Base-by-base conservation (phyloP, 2,113 vertebrate species). In the Pachypanchax playfairii region DNA sequence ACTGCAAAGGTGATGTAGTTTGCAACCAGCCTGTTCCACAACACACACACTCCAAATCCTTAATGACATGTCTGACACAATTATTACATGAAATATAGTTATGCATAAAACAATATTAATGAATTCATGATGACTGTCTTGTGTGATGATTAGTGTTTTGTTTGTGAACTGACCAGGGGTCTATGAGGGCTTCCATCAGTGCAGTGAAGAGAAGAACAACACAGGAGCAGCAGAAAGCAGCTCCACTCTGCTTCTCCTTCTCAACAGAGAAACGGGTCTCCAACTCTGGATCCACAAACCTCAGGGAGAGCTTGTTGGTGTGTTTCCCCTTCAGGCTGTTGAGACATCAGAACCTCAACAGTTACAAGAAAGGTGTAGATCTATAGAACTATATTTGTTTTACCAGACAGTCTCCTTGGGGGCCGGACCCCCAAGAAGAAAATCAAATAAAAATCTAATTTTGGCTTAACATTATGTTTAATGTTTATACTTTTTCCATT, bases 211-310 rank as follows among this genome's bases (percentile, higher is more conserved):
- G 89, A 63, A 98, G 92, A 20, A 98, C 93, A 0, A 97, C 93
- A 0, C 96, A 98, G 65, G 95, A 96, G 76, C 96, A 98, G 90
- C 94, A 95, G 87, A 98, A 97, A 48, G 96, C 96, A 0, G 95
- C 96, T 0, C 96, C 96, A 0, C 96, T 98, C 90, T 98, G 96
- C 70, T 98, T 98, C 75, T 98, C 96, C 84, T 97, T 98, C 90
- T 98, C 96, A 77, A 97, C 94, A 0, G 96, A 98, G 90, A 95
- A 98, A 4, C 95, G 94, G 0, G 92, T 95, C 71, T 98, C 96
- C 91, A 98, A 91, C 20, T 96, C 95, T 0, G 94, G 95, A 59
- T 96, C 94, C 50, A 94, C 93, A 75, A 98, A 98, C 28, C 96
- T 90, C 92, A 98, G 92, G 24, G 96, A 95, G 5, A 98, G 92